phyloP scores from a whole-genome alignment of 2,888 invertebrate genomes.

The Brenthis hecate region DNA sequence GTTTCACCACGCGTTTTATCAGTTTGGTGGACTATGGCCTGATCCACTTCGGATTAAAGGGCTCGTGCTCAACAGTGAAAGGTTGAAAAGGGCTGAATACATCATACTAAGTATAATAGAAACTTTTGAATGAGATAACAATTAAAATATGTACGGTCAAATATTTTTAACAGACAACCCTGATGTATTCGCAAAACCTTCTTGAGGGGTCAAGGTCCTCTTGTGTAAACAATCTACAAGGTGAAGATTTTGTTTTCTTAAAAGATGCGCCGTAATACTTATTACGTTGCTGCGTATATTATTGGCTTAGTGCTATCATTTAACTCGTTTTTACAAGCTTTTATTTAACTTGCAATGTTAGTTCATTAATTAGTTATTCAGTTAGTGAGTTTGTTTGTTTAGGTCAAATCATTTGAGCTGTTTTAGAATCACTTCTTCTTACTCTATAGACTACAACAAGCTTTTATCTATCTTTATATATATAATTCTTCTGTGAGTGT shows the following conservation, averaged over 20 bases:
- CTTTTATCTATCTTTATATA: too few relatives aligned
- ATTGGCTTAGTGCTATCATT: background rate
- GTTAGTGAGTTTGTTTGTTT: too few relatives aligned
- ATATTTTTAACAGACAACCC: background rate
- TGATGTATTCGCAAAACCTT: slow-evolving; percentile 31
- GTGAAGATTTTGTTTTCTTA: slow-evolving; percentile 34
- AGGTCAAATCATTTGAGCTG: too few relatives aligned
- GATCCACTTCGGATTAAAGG: too few relatives aligned
- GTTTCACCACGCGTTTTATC: too few relatives aligned
- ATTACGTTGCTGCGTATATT: background rate
- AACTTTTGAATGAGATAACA: background rate
- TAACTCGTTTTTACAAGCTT: background rate
- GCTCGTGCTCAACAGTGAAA: background rate
- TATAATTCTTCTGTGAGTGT: too few relatives aligned
- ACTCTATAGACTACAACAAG: too few relatives aligned
- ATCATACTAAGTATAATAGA: background rate
- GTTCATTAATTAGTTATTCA: too few relatives aligned
- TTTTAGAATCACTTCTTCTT: too few relatives aligned
- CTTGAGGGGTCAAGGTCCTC: slow-evolving; percentile 44
- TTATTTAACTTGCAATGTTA: too few relatives aligned
- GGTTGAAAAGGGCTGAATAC: too few relatives aligned
- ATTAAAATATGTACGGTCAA: background rate
- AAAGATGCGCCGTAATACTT: slow-evolving; percentile 19
- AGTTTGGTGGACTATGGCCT: too few relatives aligned
- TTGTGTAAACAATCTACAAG: slow-evolving; percentile 44